A percentile compares a stretch with the other conserved stretches of the same genome.
Evolutionary conservation across 2,888 invertebrate species (phyloP).

Genomic region (Diarsia brunnea): DNA sequence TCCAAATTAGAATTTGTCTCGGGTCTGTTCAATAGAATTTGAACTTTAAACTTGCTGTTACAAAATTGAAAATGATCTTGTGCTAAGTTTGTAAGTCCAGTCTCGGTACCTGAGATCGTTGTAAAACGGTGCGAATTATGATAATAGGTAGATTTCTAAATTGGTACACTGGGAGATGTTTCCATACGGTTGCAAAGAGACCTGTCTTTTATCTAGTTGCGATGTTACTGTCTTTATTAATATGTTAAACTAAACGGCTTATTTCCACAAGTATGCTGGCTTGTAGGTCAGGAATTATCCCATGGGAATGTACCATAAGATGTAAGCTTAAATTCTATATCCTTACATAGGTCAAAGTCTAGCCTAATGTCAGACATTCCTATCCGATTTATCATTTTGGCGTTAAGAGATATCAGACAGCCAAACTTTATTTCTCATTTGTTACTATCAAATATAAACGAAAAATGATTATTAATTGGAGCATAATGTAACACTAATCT

Average conservation of each 20-base stretch:
- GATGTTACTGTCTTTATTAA: background rate
- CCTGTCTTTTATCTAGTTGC: background rate
- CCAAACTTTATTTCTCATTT: background rate
- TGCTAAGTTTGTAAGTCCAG: conserved; percentile 25
- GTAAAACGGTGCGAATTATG: conserved; percentile 45
- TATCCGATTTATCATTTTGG: background rate
- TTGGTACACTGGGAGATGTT: conserved; percentile 26
- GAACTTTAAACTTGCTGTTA: background rate
- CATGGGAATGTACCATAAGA: background rate
- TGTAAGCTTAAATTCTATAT: background rate
- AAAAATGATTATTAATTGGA: conserved; percentile 30
- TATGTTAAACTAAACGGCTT: background rate
- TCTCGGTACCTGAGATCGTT: conserved; percentile 44
- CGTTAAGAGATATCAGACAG: background rate
- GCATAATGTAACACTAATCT: conserved; percentile 23
- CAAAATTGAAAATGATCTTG: conserved; percentile 19
- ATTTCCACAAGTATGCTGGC: background rate
- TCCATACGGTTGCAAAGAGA: background rate
- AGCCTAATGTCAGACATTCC: background rate
- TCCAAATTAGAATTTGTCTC: conserved; percentile 52
- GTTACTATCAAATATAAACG: background rate
- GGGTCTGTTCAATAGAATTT: conserved; percentile 9
- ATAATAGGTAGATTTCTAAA: conserved; percentile 49
- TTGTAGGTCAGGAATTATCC: background rate
- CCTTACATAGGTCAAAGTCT: background rate